Percentiles rank a stretch among this genome's conserved stretches.
Evolutionary conservation across 1,140 invertebrate species (phyloP).

Genomic region (Vanessa tameamea): DNA sequence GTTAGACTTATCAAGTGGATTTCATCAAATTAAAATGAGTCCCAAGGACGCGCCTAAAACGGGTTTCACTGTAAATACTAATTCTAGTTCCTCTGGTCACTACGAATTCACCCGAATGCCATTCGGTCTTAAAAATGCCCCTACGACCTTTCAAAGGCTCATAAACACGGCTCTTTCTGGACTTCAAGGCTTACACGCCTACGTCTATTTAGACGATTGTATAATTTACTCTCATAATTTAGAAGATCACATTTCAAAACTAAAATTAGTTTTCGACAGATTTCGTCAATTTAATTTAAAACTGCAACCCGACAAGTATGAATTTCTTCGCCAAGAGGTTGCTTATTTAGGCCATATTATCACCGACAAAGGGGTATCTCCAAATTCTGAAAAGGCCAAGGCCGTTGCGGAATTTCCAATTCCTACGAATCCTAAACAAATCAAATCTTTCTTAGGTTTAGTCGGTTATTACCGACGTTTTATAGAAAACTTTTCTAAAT

Average conservation of each 20-base stretch:
- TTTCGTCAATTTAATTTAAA: constrained; percentile 17
- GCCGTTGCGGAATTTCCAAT: neutral
- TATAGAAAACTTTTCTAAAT: constrained; percentile 9
- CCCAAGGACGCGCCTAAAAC: neutral
- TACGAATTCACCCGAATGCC: neutral
- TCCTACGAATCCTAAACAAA: constrained; percentile 1
- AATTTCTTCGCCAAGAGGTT: constrained; percentile 23
- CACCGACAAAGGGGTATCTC: constrained; percentile 14
- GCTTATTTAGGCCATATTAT: constrained; percentile 30
- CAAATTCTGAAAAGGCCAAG: constrained; percentile 8
- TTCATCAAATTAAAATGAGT: constrained; percentile 13
- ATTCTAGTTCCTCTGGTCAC: constrained; percentile 2
- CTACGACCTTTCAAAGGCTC: too few relatives aligned
- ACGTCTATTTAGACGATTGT: constrained; percentile 11
- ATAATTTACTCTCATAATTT: constrained; percentile 2
- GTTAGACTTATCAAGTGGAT: constrained; percentile 10
- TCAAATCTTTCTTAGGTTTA: neutral
- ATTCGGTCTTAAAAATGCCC: too few relatives aligned
- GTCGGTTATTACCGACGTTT: constrained; percentile 6
- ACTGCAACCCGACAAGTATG: constrained; percentile 25
- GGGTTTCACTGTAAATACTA: constrained; percentile 7
- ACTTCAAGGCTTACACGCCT: constrained; percentile 3
- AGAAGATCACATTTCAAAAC: neutral
- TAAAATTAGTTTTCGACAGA: constrained; percentile 4
- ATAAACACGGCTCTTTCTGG: neutral